Conservation (phyloP, 2,797 vertebrate genomes). For the Tokudaia muenninki region DNA sequence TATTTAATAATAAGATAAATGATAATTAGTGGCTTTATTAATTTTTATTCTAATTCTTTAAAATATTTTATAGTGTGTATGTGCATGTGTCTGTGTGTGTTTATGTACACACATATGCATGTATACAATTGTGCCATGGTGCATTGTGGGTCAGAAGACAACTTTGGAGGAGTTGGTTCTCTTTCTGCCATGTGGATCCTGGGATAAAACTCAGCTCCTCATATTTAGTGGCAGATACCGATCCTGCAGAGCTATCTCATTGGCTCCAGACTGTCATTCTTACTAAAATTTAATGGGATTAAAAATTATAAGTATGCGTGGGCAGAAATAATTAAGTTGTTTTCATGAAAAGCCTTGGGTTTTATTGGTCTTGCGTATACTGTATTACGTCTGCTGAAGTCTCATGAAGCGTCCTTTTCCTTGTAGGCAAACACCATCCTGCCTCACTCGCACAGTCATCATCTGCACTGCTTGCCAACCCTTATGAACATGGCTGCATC, state of each 20-base stretch:
- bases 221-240: not conserved
- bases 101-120: not conserved
- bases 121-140: not conserved
- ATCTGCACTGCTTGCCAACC: constrained; percentile 98
- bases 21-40: constrained; percentile 38
- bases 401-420: constrained; percentile 40
- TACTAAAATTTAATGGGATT: constrained; percentile 35
- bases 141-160: no score
- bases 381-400: not conserved
- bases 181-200: not conserved
- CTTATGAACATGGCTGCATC: constrained; percentile 99
- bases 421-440: constrained; percentile 98
- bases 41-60: not conserved
- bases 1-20: constrained; percentile 12
- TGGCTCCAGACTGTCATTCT: not conserved
- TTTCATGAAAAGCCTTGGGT: constrained; percentile 50
- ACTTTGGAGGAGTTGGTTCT: not conserved
- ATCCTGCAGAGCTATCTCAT: not conserved
- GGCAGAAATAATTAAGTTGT: constrained; percentile 24
- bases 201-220: not conserved
- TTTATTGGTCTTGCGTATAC: not conserved
- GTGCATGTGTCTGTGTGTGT: not conserved
- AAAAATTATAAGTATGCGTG: constrained; percentile 41
- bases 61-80: not conserved
- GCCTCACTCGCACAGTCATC: constrained; percentile 98